Conservation (phyloP, 2,888 invertebrate genomes). For the Mamestra brassicae region DNA sequence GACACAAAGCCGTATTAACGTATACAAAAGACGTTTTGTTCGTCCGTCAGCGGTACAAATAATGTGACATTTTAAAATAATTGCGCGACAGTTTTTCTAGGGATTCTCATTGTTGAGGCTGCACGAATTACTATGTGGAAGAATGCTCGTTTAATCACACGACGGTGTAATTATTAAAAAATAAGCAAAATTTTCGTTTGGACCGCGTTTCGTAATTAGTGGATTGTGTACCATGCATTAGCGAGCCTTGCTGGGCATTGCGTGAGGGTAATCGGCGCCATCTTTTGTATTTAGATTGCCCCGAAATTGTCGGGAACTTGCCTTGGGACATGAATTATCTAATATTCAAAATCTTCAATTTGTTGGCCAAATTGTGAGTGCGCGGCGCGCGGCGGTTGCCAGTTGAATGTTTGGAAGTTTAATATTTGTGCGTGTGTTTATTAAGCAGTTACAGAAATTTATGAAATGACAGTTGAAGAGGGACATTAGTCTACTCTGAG, state of each 20-base stretch:
- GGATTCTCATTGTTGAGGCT: conserved; percentile 68
- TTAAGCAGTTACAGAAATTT: neutral
- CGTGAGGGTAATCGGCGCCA: conserved; percentile 59
- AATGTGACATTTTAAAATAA: conserved; percentile 81
- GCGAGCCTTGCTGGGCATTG: conserved; percentile 37
- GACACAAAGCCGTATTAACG: conserved; percentile 67
- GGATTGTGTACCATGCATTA: conserved; percentile 43
- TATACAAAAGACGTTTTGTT: conserved; percentile 56
- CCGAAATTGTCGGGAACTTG: conserved; percentile 54
- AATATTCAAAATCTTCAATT: conserved; percentile 44
- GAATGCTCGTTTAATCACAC: conserved; percentile 68
- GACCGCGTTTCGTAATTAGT: conserved; percentile 55
- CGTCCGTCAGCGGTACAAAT: conserved; percentile 68
- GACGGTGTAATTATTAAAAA: conserved; percentile 62
- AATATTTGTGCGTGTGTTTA: neutral
- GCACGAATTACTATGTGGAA: conserved; percentile 68
- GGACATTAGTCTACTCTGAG: neutral
- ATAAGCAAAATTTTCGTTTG: conserved; percentile 59
- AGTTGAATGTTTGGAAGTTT: conserved; percentile 7
- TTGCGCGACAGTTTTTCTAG: conserved; percentile 66
- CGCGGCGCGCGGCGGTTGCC: neutral
- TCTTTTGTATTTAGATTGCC: conserved; percentile 47
- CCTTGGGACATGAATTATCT: conserved; percentile 49
- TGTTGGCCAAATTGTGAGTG: conserved; percentile 3
- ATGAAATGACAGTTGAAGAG: neutral